Evolutionary conservation across 1,140 invertebrate genomes (phyloP).

Genomic region (Aphaenogaster rudis): DNA sequence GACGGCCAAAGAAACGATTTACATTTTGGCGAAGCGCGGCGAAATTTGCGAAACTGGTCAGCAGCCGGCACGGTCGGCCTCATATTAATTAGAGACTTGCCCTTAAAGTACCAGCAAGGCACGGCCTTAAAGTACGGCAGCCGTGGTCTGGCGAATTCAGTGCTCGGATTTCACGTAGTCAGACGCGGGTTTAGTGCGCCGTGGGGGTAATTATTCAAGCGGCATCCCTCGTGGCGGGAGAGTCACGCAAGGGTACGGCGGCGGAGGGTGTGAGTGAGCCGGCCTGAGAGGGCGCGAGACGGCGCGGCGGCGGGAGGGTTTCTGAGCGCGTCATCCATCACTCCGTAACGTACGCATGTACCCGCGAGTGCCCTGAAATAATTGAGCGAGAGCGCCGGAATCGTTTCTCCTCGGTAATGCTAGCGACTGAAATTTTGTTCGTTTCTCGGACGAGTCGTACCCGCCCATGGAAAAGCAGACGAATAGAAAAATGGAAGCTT

Average conservation of each 20-base stretch:
- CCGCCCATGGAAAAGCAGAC: neutral
- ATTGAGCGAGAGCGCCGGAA: slow-evolving; percentile 72
- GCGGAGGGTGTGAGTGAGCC: slow-evolving; percentile 52
- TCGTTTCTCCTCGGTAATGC: slow-evolving; percentile 62
- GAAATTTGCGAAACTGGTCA: slow-evolving; percentile 72
- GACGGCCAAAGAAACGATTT: slow-evolving; percentile 44
- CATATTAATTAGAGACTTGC: slow-evolving; percentile 83
- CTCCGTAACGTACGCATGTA: slow-evolving; percentile 79
- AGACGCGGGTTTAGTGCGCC: slow-evolving; percentile 81
- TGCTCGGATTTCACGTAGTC: slow-evolving; percentile 84
- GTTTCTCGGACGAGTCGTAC: neutral
- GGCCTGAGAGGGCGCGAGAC: slow-evolving; percentile 68
- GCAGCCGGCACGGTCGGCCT: slow-evolving; percentile 66
- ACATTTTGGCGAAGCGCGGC: slow-evolving; percentile 61
- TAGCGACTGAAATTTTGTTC: slow-evolving; percentile 60
- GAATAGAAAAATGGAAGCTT: slow-evolving; percentile 22
- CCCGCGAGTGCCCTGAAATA: slow-evolving; percentile 74
- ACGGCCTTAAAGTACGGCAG: slow-evolving; percentile 81
- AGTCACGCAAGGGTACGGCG: slow-evolving; percentile 68
- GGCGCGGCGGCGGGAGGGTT: slow-evolving; percentile 59
- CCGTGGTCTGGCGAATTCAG: slow-evolving; percentile 82
- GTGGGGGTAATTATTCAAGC: slow-evolving; percentile 86
- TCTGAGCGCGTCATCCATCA: slow-evolving; percentile 80
- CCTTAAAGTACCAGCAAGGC: slow-evolving; percentile 81
- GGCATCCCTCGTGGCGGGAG: slow-evolving; percentile 83